Evolutionary conservation across 1,140 invertebrate species (phyloP).

Genomic region (Argopecten irradians): DNA sequence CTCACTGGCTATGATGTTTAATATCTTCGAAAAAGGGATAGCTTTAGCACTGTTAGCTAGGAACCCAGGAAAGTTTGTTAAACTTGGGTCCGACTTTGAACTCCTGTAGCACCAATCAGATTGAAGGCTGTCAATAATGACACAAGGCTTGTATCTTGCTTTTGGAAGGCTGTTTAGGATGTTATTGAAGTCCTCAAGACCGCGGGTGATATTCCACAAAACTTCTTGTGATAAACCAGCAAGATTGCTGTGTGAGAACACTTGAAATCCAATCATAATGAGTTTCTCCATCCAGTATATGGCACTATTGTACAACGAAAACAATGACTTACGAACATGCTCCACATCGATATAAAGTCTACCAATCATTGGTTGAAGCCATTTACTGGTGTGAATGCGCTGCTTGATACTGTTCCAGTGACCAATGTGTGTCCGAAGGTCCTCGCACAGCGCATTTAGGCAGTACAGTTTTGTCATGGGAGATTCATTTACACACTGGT

Average conservation of each 20-base stretch:
- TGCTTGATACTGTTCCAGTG: slow-evolving; percentile 76
- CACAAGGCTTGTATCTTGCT: slow-evolving; percentile 35
- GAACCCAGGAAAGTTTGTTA: slow-evolving; percentile 59
- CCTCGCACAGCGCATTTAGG: slow-evolving; percentile 74
- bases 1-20: slow-evolving; percentile 71
- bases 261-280: slow-evolving; percentile 72
- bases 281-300: slow-evolving; percentile 74
- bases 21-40: slow-evolving; percentile 71
- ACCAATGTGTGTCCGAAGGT: slow-evolving; percentile 71
- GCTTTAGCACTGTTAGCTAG: slow-evolving; percentile 63
- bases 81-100: slow-evolving; percentile 40
- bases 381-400: slow-evolving; percentile 68
- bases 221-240: slow-evolving; percentile 68
- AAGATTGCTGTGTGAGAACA: slow-evolving; percentile 74
- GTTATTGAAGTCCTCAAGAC: slow-evolving; percentile 75
- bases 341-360: slow-evolving; percentile 67
- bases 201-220: slow-evolving; percentile 74
- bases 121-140: slow-evolving; percentile 27
- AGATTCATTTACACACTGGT: slow-evolving; percentile 62
- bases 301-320: slow-evolving; percentile 61
- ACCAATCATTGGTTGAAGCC: slow-evolving; percentile 67
- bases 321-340: slow-evolving; percentile 60
- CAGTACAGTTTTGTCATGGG: slow-evolving; percentile 72
- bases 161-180: slow-evolving; percentile 63
- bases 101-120: slow-evolving; percentile 30